Evolutionary conservation across 2,797 vertebrate species (phyloP).

Genomic region (Brotogeris chrysoptera): DNA sequence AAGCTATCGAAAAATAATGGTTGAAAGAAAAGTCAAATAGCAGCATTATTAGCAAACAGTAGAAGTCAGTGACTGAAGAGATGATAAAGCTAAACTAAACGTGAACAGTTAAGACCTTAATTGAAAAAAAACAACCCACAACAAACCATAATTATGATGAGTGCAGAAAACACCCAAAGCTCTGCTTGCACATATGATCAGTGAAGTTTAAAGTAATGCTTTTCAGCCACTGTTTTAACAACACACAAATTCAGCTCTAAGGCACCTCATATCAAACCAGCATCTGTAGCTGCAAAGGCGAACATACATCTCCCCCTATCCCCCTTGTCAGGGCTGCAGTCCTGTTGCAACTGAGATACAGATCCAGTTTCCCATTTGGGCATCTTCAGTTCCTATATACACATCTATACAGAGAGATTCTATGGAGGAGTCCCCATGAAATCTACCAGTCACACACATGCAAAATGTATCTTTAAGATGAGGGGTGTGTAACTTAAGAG

Average conservation of each 20-base stretch:
- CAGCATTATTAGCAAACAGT: neutral
- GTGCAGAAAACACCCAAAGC: neutral
- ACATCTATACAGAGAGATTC: rapidly evolving
- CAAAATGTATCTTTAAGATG: neutral
- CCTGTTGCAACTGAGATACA: neutral
- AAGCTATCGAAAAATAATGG: neutral
- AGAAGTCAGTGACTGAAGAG: neutral
- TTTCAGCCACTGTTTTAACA: neutral
- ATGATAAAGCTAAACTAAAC: neutral
- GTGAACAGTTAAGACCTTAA: neutral
- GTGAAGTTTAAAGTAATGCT: neutral
- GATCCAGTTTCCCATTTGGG: neutral
- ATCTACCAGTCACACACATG: neutral
- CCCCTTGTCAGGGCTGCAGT: neutral
- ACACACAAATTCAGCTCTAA: neutral
- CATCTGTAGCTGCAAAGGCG: neutral
- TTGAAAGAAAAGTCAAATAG: neutral
- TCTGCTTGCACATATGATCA: neutral
- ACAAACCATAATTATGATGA: neutral
- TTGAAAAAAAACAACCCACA: neutral
- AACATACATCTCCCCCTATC: neutral
- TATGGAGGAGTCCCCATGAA: neutral
- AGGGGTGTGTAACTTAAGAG: neutral
- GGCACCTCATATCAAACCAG: neutral
- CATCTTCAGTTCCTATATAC: neutral